Percentiles rank a stretch among this genome's conserved stretches.
Evolutionary conservation across 53 echinoderm and acorn worm species (phyloP).

Genomic region (Arbacia lixula): DNA sequence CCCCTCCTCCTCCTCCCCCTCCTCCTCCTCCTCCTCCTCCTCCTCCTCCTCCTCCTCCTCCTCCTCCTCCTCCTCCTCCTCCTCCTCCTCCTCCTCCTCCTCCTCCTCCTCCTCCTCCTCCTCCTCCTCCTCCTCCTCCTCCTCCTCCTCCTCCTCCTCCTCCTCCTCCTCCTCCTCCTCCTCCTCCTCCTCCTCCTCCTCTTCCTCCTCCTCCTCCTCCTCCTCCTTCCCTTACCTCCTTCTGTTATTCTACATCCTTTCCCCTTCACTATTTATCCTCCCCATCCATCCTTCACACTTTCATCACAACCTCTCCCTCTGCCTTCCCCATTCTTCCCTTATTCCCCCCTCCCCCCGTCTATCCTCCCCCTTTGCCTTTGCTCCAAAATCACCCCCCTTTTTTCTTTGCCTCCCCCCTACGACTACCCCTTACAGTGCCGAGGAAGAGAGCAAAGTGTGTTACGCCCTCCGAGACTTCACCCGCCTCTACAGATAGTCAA

Average conservation of each 20-base stretch:
- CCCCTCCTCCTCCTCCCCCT: background rate
- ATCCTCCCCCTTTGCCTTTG: background rate
- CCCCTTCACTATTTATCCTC: background rate
- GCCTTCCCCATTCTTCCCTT: background rate
- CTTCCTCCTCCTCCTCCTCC: background rate
- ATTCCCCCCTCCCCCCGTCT: background rate
- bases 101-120: background rate
- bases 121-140: background rate
- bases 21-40: background rate
- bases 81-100: background rate
- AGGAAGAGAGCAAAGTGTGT: conserved; percentile 76
- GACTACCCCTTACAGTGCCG: conserved; percentile 70
- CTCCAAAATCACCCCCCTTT: background rate
- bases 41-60: background rate
- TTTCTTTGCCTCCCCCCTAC: background rate
- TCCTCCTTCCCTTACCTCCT: background rate
- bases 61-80: background rate
- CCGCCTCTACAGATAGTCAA: conserved; percentile 82
- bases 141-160: background rate
- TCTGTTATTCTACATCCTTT: background rate
- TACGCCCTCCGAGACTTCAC: conserved; percentile 95
- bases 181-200: background rate
- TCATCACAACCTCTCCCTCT: background rate
- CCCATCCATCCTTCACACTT: background rate
- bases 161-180: background rate